phyloP scores from a whole-genome alignment of 2,888 invertebrate genomes.

The Cataglyphis rosenhaueri region DNA sequence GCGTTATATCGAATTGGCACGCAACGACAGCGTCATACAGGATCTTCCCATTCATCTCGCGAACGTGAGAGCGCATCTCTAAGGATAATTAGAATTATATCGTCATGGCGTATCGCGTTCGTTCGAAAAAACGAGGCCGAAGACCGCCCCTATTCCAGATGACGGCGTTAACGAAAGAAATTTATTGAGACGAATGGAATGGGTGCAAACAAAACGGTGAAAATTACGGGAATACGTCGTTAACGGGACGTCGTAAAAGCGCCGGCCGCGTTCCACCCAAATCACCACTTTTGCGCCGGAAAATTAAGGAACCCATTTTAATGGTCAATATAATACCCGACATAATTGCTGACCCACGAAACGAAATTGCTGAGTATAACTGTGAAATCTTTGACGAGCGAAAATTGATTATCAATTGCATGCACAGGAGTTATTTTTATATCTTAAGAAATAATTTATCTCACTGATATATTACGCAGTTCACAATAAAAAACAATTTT shows the following conservation, averaged over 20 bases:
- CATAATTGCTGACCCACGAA: constrained; percentile 16
- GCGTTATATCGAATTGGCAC: constrained; percentile 30
- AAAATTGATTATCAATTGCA: background rate
- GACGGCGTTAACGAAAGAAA: constrained; percentile 65
- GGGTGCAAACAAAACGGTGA: constrained; percentile 41
- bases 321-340: constrained; percentile 24
- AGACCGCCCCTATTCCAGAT: constrained; percentile 20
- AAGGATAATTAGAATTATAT: constrained; percentile 70
- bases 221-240: constrained; percentile 45
- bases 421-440: background rate
- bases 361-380: background rate
- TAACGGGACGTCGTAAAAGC: constrained; percentile 36
- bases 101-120: constrained; percentile 60
- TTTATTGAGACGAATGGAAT: constrained; percentile 68
- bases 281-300: constrained; percentile 19
- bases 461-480: background rate
- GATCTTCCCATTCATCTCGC: constrained; percentile 37
- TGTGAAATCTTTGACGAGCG: background rate
- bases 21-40: background rate
- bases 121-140: constrained; percentile 68
- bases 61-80: constrained; percentile 44
- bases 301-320: constrained; percentile 22
- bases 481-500: background rate
- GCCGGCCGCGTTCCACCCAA: background rate
- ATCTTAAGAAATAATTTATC: background rate